A percentile compares a stretch with the other conserved stretches of the same genome.
Evolutionary conservation across 2,797 vertebrate genomes (phyloP).

Genomic region (Pangasius sanitwongsei): DNA sequence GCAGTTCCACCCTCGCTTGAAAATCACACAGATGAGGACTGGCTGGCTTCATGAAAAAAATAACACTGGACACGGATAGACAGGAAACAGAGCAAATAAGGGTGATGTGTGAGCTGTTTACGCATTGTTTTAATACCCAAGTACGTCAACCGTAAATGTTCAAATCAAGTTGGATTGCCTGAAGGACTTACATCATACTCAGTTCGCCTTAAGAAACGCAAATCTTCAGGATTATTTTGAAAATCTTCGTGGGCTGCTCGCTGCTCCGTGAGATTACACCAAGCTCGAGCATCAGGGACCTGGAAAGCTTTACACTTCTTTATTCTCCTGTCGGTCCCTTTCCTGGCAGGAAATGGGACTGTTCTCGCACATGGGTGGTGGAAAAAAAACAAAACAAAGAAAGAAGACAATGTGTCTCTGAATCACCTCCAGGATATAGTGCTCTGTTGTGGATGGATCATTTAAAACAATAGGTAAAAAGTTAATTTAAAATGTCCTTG

Average conservation of each 20-base stretch:
- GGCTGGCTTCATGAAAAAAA: background rate
- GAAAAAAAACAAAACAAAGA: conserved; percentile 48
- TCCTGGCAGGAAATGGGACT: conserved; percentile 77
- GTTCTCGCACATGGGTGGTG: conserved; percentile 64
- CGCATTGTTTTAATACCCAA: background rate
- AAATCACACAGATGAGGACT: background rate
- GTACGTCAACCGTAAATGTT: background rate
- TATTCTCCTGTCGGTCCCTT: conserved; percentile 58
- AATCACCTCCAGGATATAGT: conserved; percentile 63
- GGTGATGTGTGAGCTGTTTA: background rate
- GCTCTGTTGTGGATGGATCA: conserved; percentile 45
- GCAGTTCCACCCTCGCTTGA: background rate
- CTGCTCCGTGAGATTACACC: background rate
- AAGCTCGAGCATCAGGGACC: conserved; percentile 17
- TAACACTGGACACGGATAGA: background rate
- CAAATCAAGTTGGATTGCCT: background rate
- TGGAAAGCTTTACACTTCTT: conserved; percentile 17
- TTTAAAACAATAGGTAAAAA: conserved; percentile 36
- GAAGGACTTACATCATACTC: conserved; percentile 5
- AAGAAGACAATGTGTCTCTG: conserved; percentile 62
- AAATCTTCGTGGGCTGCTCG: background rate
- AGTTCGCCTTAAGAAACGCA: background rate
- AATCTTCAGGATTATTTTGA: conserved; percentile 1
- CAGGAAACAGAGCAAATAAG: background rate
- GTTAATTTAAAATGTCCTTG: conserved; percentile 15